Conservation (phyloP, 2,888 invertebrate species). For the Eueremaeus valkanovi region DNA sequence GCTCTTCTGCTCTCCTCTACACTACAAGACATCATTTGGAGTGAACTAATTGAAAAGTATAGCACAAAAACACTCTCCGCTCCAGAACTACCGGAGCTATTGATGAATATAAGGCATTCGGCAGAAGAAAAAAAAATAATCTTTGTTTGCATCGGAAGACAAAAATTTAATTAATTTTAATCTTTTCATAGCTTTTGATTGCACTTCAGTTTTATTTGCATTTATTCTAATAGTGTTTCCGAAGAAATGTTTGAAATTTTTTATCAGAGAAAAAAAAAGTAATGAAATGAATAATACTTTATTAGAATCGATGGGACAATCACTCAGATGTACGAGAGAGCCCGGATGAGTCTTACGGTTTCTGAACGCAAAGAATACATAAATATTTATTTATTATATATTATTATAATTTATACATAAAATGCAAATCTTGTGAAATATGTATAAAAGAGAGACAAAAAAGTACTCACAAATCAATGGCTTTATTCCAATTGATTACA, state of each 20-base stretch:
- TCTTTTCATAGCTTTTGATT: too few relatives aligned
- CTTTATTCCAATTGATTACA: conserved; percentile 99
- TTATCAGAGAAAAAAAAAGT: neutral
- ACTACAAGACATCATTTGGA: neutral
- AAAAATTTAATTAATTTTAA: too few relatives aligned
- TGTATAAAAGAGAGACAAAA: too few relatives aligned
- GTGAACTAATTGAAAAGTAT: neutral
- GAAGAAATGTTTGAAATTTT: neutral
- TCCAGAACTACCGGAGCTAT: neutral
- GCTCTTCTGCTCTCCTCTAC: neutral
- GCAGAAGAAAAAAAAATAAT: too few relatives aligned
- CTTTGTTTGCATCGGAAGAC: too few relatives aligned
- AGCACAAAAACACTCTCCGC: neutral
- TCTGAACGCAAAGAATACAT: conserved; percentile 62
- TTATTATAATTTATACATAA: neutral
- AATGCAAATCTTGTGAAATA: conserved; percentile 50
- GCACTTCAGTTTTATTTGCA: too few relatives aligned
- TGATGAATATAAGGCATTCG: too few relatives aligned
- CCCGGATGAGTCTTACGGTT: conserved; percentile 95
- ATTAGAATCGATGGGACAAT: conserved; percentile 92
- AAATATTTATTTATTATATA: too few relatives aligned
- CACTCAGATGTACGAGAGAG: conserved; percentile 88
- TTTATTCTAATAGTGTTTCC: too few relatives aligned
- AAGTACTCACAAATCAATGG: conserved; percentile 99
- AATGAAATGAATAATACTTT: conserved; percentile 63